A percentile compares a stretch with the other conserved stretches of the same genome.
phyloP scores from a whole-genome alignment of 1,140 invertebrate species.

The Anoplophora glabripennis region DNA sequence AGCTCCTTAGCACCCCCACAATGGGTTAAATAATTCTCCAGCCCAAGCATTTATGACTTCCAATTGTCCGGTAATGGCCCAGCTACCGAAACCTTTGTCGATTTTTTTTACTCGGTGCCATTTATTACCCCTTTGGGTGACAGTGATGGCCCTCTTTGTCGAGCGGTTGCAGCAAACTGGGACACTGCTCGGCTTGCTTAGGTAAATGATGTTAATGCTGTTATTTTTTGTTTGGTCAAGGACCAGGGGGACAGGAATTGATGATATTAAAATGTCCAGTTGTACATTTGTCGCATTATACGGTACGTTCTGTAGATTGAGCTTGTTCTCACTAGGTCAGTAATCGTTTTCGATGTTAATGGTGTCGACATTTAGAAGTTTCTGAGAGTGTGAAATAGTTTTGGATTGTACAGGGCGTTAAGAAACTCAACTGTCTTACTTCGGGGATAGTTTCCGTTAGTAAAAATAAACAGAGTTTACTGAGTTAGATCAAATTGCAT shows the following conservation, averaged over 20 bases:
- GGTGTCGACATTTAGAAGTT: too few relatives aligned
- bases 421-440: too few relatives aligned
- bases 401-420: too few relatives aligned
- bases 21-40: neutral
- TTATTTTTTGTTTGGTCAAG: neutral
- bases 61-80: conserved; percentile 2
- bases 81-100: neutral
- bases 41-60: conserved; percentile 1
- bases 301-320: too few relatives aligned
- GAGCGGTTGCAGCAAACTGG: neutral
- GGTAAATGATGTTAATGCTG: conserved; percentile 7
- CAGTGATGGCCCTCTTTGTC: neutral
- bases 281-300: too few relatives aligned
- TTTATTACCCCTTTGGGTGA: conserved; percentile 7
- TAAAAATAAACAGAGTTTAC: too few relatives aligned
- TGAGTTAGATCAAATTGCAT: too few relatives aligned
- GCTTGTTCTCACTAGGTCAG: too few relatives aligned
- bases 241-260: neutral
- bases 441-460: too few relatives aligned
- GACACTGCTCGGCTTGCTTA: neutral
- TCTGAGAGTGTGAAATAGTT: too few relatives aligned
- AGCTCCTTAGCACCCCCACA: neutral
- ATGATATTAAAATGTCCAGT: neutral
- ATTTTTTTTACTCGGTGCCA: neutral
- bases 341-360: too few relatives aligned